Percentiles rank a stretch among this genome's conserved stretches.
Evolutionary conservation across 1,140 invertebrate species (phyloP).

Genomic region (Lordiphosa mommai): DNA sequence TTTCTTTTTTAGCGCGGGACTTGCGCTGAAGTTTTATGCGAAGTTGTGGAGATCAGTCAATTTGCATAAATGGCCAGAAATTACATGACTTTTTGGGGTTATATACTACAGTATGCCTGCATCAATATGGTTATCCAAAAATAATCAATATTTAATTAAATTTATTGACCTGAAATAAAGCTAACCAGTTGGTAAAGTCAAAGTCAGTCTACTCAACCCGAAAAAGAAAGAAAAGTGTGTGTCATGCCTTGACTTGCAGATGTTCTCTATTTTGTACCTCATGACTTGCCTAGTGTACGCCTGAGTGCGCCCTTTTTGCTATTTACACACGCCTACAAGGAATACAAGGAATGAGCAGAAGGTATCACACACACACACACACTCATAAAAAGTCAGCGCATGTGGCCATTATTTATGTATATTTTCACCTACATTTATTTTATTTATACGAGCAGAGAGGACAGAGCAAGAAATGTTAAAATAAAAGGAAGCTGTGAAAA

Average conservation of each 20-base stretch:
- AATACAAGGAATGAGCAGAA: slow-evolving; percentile 1
- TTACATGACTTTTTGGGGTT: too few relatives aligned
- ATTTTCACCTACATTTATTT: slow-evolving; percentile 72
- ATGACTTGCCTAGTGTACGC: slow-evolving; percentile 37
- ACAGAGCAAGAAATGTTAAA: not conserved
- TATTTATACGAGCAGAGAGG: slow-evolving; percentile 42
- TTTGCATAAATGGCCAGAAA: too few relatives aligned
- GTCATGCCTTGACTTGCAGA: slow-evolving; percentile 22
- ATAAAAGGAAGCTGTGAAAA: slow-evolving; percentile 1
- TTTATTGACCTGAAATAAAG: too few relatives aligned
- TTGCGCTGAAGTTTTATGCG: too few relatives aligned
- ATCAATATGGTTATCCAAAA: too few relatives aligned
- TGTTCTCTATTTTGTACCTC: slow-evolving; percentile 22
- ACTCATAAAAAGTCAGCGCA: slow-evolving; percentile 57
- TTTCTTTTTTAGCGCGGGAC: not conserved
- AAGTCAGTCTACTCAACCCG: too few relatives aligned
- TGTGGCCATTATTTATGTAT: slow-evolving; percentile 68
- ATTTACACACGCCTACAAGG: slow-evolving; percentile 39
- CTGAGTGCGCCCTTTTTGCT: slow-evolving; percentile 35
- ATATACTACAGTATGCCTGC: too few relatives aligned
- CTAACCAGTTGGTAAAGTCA: too few relatives aligned
- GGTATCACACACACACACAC: slow-evolving; percentile 22
- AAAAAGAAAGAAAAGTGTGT: slow-evolving; percentile 25
- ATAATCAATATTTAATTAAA: too few relatives aligned
- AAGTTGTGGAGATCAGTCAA: not conserved